Evolutionary conservation across 2,113 vertebrate genomes (phyloP).

Genomic region (Anas platyrhynchos): DNA sequence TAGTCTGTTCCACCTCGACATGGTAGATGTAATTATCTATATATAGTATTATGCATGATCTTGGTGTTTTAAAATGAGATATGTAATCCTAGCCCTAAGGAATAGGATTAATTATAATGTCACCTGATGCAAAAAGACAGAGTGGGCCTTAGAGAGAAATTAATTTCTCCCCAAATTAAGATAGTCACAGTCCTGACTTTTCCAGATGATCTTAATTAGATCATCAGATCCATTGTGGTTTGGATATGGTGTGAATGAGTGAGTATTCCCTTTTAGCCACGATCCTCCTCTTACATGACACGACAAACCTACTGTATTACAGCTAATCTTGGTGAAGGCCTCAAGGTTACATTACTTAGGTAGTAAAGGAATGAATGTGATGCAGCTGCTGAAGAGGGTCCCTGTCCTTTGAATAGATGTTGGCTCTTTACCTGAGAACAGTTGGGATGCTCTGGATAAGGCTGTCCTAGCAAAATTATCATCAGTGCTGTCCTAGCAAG

Average conservation of each 20-base stretch:
- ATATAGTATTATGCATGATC: conserved; percentile 52
- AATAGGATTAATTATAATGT: conserved; percentile 40
- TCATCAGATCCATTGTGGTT: neutral
- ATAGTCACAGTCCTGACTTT: neutral
- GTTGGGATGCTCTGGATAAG: neutral
- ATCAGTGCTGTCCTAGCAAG: neutral
- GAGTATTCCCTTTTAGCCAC: neutral
- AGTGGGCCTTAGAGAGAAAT: neutral
- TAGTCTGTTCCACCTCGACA: conserved; percentile 8
- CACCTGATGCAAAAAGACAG: conserved; percentile 19
- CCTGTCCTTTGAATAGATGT: neutral
- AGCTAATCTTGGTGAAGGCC: neutral
- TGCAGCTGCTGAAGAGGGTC: neutral
- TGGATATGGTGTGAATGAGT: neutral
- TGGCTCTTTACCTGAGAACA: neutral
- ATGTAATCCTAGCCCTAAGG: conserved; percentile 47
- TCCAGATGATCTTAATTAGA: neutral
- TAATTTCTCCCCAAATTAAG: neutral
- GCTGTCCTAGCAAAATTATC: neutral
- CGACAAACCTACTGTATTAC: neutral
- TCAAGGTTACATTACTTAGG: neutral
- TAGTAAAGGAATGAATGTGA: neutral
- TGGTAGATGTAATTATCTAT: conserved; percentile 52
- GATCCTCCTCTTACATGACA: neutral
- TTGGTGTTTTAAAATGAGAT: conserved; percentile 56